Conservation (phyloP, 2,888 invertebrate genomes). For the Auanema sp. region DNA sequence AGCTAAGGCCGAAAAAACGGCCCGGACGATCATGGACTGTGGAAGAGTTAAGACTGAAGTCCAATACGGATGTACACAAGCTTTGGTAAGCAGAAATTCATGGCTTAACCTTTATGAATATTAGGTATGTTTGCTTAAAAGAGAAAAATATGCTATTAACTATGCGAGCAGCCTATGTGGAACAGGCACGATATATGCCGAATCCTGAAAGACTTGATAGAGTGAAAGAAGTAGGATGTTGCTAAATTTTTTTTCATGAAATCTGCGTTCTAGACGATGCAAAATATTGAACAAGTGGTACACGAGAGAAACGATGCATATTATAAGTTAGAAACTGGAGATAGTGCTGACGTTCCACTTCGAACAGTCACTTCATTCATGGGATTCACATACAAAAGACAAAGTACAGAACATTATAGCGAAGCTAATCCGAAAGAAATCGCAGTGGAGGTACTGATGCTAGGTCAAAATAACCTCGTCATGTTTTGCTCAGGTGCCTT, state of each 20-base stretch:
- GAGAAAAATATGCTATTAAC: slow-evolving; percentile 95
- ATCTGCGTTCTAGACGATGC: slow-evolving; percentile 76
- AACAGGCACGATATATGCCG: slow-evolving; percentile 65
- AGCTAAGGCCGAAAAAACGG: slow-evolving; percentile 49
- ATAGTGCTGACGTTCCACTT: slow-evolving; percentile 66
- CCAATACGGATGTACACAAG: slow-evolving; percentile 91
- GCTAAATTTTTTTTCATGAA: neutral
- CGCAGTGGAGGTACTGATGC: neutral
- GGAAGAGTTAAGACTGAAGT: slow-evolving; percentile 90
- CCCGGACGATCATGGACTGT: slow-evolving; percentile 74
- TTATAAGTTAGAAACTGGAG: slow-evolving; percentile 84
- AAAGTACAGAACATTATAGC: slow-evolving; percentile 40
- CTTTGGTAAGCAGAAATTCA: slow-evolving; percentile 76
- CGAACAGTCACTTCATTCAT: slow-evolving; percentile 58
- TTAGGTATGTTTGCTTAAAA: slow-evolving; percentile 82
- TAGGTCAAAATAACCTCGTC: neutral
- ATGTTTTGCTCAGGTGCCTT: slow-evolving; percentile 34
- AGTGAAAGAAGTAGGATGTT: slow-evolving; percentile 47
- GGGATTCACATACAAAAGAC: slow-evolving; percentile 58
- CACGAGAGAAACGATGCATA: slow-evolving; percentile 89
- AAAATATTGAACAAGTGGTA: slow-evolving; percentile 84
- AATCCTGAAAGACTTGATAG: slow-evolving; percentile 62
- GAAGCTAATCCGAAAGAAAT: slow-evolving; percentile 18
- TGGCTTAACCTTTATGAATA: slow-evolving; percentile 5
- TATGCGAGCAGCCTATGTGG: slow-evolving; percentile 76